phyloP scores from a whole-genome alignment of 1,140 invertebrate species.

The Gonioctena quinquepunctata region DNA sequence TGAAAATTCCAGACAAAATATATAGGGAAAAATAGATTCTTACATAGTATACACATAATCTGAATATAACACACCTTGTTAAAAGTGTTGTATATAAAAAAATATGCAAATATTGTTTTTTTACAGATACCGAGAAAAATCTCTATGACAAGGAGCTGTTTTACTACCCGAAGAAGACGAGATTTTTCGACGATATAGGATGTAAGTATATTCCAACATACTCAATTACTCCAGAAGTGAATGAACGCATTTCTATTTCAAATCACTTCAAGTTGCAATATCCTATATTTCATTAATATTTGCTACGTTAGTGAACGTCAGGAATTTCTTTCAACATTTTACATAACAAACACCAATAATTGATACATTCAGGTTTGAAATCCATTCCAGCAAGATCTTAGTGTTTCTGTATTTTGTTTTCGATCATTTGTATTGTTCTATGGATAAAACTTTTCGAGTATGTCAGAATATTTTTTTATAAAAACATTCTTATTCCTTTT shows the following conservation, averaged over 20 bases:
- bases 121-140: constrained; percentile 26
- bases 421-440: neutral
- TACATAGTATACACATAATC: no score
- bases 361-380: neutral
- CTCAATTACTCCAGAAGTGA: neutral
- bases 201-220: constrained; percentile 56
- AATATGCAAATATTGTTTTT: no score
- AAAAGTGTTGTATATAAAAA: no score
- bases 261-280: neutral
- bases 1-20: no score
- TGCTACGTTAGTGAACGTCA: neutral
- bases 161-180: constrained; percentile 52
- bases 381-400: no score
- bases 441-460: no score
- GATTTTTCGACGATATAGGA: constrained; percentile 64
- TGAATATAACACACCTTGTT: no score
- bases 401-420: neutral
- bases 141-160: constrained; percentile 29
- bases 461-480: no score
- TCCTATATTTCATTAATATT: neutral
- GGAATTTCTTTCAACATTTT: neutral
- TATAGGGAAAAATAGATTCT: no score
- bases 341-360: neutral
- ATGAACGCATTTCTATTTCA: neutral
- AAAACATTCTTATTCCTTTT: no score